These are phyloP conservation scores for Gorsachius magnificus DNA, from an alignment of 2,797 vertebrate genomes.

Conservation along the genomic window DNA sequence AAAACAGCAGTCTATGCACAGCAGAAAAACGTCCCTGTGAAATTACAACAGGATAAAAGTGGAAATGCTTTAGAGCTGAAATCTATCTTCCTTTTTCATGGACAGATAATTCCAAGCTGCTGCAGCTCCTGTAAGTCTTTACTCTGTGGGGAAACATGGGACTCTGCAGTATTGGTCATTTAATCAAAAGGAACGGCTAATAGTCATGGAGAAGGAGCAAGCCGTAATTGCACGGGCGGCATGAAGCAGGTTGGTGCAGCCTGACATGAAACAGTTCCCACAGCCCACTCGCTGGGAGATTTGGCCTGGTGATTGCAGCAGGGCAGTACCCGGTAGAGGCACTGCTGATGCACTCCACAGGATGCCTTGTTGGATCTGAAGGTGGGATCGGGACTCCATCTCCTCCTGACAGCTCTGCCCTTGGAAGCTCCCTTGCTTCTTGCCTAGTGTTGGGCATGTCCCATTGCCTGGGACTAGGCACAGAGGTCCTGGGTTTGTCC, in stretches of 20 bases:
- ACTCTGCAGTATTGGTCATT: neutral
- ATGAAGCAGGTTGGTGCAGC: neutral
- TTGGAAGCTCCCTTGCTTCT: neutral
- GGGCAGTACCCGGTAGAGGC: neutral
- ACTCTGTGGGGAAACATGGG: neutral
- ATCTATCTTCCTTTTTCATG: neutral
- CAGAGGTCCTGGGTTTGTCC: accelerated
- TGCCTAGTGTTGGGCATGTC: neutral
- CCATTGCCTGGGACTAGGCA: neutral
- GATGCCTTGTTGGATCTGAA: accelerated
- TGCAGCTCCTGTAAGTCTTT: neutral
- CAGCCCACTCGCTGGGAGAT: neutral
- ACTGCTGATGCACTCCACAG: neutral
- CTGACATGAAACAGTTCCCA: neutral
- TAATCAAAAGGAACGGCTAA: neutral
- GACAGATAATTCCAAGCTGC: neutral
- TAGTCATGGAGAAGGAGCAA: neutral
- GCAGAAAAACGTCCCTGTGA: neutral
- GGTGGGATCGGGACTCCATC: neutral
- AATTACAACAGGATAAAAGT: neutral
- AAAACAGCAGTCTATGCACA: neutral
- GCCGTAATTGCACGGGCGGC: accelerated
- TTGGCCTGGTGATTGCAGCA: neutral
- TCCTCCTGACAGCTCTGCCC: neutral
- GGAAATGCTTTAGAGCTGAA: neutral